These are phyloP conservation scores for Eulemur rubriventer DNA, from an alignment of 2,797 vertebrate genomes.

Conservation along the genomic window DNA sequence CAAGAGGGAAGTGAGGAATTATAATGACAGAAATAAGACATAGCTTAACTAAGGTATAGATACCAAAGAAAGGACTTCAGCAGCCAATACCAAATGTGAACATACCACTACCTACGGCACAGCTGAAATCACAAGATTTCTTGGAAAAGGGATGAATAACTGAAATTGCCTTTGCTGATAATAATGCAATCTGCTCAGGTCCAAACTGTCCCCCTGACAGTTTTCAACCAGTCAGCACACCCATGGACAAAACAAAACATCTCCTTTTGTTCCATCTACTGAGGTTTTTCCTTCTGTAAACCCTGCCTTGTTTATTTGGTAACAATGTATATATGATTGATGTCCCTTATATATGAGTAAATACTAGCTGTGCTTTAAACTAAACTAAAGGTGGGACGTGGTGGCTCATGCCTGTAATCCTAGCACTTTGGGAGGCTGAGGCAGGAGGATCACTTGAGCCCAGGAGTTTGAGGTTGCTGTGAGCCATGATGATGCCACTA, in stretches of 20 bases:
- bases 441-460: no score
- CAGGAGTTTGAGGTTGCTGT: no score
- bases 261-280: neutral
- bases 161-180: neutral
- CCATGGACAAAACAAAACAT: neutral
- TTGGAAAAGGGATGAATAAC: no score
- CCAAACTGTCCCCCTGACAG: neutral
- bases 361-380: neutral
- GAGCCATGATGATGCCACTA: no score
- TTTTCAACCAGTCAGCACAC: neutral
- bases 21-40: neutral
- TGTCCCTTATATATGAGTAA: neutral
- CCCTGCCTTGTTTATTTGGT: neutral
- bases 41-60: neutral
- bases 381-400: neutral
- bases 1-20: neutral
- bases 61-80: neutral
- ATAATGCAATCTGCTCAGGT: neutral
- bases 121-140: neutral
- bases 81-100: neutral
- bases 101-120: no score
- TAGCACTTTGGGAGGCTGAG: no score
- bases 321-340: neutral
- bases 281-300: neutral
- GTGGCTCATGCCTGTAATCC: no score